Evolutionary conservation across 2,797 vertebrate genomes (phyloP).

Genomic region (Microtus californicus): DNA sequence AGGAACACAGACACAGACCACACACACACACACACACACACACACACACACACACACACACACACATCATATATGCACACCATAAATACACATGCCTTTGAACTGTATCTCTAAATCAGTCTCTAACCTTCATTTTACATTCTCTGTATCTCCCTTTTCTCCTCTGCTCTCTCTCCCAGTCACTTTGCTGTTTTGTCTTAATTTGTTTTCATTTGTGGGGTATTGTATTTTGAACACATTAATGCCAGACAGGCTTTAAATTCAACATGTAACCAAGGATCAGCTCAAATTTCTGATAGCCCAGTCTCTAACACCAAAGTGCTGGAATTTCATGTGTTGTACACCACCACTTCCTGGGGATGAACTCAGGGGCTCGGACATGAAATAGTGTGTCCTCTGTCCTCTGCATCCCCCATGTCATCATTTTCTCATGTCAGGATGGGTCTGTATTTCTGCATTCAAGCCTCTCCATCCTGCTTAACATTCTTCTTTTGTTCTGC

Average conservation of each 20-base stretch:
- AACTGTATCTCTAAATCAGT: too few species aligned
- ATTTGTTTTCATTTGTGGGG: not conserved
- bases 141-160: not conserved
- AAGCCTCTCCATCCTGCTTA: too few species aligned
- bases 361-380: not conserved
- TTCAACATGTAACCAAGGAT: not conserved
- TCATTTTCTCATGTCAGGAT: not conserved
- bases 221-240: not conserved
- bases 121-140: not conserved
- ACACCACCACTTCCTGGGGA: not conserved
- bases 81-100: too few species aligned
- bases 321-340: not conserved
- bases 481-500: not conserved
- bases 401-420: accelerated
- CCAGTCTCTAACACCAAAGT: not conserved
- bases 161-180: not conserved
- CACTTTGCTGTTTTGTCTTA: too few species aligned
- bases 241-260: not conserved
- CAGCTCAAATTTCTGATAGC: not conserved
- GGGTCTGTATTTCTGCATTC: not conserved
- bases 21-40: too few species aligned
- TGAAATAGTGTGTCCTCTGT: not conserved
- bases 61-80: too few species aligned
- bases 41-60: too few species aligned
- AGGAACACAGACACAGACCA: too few species aligned